Evolutionary conservation across 2,888 invertebrate genomes (phyloP).

Genomic region (Apodemia duryi): DNA sequence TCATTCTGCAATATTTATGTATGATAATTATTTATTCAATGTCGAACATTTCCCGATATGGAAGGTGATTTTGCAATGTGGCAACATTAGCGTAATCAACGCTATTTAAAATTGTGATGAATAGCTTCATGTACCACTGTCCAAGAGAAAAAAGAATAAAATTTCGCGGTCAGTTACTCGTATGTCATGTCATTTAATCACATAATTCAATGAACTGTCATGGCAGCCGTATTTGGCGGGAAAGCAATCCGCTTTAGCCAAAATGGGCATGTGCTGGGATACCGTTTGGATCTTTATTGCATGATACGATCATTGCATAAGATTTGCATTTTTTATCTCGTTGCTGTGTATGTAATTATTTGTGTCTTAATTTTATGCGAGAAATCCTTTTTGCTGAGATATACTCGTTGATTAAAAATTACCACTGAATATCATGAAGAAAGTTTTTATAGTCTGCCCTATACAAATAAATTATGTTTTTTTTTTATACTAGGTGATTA

Average conservation of each 20-base stretch:
- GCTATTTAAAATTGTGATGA: constrained; percentile 48
- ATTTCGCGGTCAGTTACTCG: constrained; percentile 49
- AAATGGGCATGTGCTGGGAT: constrained; percentile 63
- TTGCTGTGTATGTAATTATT: constrained; percentile 21
- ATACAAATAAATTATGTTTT: too few species aligned
- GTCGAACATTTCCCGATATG: not conserved
- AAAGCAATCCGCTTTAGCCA: constrained; percentile 74
- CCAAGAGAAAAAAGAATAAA: constrained; percentile 48
- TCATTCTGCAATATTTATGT: not conserved
- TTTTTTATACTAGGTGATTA: too few species aligned
- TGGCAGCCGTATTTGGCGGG: constrained; percentile 73
- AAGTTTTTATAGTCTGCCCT: not conserved
- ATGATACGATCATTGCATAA: constrained; percentile 49
- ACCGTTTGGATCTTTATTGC: constrained; percentile 67
- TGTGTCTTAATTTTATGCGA: constrained; percentile 23
- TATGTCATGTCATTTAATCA: constrained; percentile 67
- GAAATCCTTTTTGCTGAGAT: constrained; percentile 8
- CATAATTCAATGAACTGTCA: constrained; percentile 75
- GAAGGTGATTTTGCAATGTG: constrained; percentile 1
- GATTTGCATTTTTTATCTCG: constrained; percentile 37
- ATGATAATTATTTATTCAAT: not conserved
- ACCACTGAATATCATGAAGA: not conserved
- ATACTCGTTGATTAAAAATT: not conserved
- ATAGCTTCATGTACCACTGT: constrained; percentile 52
- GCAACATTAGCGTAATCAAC: constrained; percentile 55